Evolutionary conservation across 2,888 invertebrate genomes (phyloP).

Genomic region (Clitarchus hookeri): DNA sequence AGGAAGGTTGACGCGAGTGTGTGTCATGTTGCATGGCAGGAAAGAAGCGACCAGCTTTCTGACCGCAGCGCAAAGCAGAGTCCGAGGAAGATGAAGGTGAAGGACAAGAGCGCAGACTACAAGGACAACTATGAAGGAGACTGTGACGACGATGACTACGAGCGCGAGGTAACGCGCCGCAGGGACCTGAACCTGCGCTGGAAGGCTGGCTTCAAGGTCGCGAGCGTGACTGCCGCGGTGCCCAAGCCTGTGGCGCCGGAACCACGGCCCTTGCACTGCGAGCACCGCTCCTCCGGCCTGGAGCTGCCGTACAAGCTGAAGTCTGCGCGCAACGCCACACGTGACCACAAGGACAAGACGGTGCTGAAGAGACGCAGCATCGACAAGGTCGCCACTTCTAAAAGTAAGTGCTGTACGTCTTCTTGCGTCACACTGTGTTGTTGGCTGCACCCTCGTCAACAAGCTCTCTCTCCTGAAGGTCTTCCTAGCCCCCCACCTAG

Average conservation of each 20-base stretch:
- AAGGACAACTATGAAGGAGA: constrained; percentile 58
- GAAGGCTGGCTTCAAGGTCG: constrained; percentile 48
- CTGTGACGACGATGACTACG: constrained; percentile 55
- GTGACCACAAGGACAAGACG: constrained; percentile 46
- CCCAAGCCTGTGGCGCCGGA: not conserved
- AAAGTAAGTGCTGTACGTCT: constrained; percentile 24
- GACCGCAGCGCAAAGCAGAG: constrained; percentile 30
- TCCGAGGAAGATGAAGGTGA: constrained; percentile 35
- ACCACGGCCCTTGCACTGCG: not conserved
- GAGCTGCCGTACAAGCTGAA: constrained; percentile 53
- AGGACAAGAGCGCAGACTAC: constrained; percentile 49
- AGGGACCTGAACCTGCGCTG: constrained; percentile 34
- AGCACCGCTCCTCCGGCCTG: constrained; percentile 39
- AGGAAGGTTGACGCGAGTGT: not conserved
- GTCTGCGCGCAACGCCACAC: constrained; percentile 38
- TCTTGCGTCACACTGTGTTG: no score
- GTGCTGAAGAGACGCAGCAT: constrained; percentile 45
- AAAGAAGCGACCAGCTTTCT: constrained; percentile 20
- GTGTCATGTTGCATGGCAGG: not conserved
- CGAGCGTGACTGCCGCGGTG: constrained; percentile 33
- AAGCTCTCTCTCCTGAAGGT: no score
- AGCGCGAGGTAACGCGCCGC: constrained; percentile 42
- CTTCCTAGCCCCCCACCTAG: no score
- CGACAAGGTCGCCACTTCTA: constrained; percentile 34
- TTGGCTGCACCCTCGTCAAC: no score